Base-by-base conservation (phyloP, 2,797 vertebrate species). In the Synaphobranchus kaupii region DNA sequence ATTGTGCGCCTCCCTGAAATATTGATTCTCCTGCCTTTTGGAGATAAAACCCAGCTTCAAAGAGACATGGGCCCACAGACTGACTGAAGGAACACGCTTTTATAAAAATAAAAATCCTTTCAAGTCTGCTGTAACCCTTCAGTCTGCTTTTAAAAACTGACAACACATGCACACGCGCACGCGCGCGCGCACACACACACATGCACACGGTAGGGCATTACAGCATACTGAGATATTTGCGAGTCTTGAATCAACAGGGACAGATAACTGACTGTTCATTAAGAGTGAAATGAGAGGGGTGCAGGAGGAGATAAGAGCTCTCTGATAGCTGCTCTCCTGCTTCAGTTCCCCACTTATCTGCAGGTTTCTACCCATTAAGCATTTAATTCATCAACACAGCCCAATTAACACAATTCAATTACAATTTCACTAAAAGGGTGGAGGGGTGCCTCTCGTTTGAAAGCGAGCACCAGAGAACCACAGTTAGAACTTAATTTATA, bases 11-110 rank as follows among this genome's bases (percentile, higher is more conserved):
- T 83, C 80, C 54, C 54, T 87, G 47, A 87, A 87, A 87, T 83
- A 87, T 83, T 83, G 81, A 87, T 83, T 63, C 50, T 82, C 71
- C 28, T 78, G 48, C 54, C 48, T 86, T 86, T 73, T 31, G 48
- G 28, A 28, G 78, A 83, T 68, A 87, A 83, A 68, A 39, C 48
- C 28, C 28, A 34, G 76, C 80, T 87, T 50, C 80, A 87, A 68
- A 87, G 47, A 83, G 86, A 87, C 56, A 39, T 39, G 48, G 54
- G 28, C 78, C 73, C 8, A 48, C 60, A 48, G 25, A 83, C 56
- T 68, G 86, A 86, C 80, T 28, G 52, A 52, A 52, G 78, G 68
- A 52, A 39, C 20, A 54, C 48, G 50, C 85, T 86, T n/a, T 84
- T 71, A 85, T 17, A 60, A 60, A 25, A 1, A 25, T 0, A 1